Base-by-base conservation (phyloP, 2,113 vertebrate genomes). In the Psammodynastes pulverulentus region DNA sequence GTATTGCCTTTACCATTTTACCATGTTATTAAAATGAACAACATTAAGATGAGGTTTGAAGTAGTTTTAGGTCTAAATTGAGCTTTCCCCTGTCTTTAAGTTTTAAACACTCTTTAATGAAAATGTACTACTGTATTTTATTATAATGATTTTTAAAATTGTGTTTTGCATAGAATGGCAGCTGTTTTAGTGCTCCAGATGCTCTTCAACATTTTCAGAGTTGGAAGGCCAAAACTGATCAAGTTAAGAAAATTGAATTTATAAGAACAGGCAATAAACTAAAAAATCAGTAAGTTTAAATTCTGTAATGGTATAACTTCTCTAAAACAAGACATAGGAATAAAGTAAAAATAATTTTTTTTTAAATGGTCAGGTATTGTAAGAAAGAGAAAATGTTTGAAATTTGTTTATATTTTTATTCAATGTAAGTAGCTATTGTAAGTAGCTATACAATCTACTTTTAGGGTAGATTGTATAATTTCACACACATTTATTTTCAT, bases 271-370 rank as follows among this genome's bases (percentile, higher is more conserved):
- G 98, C 58, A 97, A 98, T 95, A 98, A 95, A 43, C 96, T 98
- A 51, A 98, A 97, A 95, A 97, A 97, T 86, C 97, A 98, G 99
- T 99, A 97, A 98, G 97, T 98, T 93, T 87, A 88, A 45, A 53
- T 87, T 67, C 49, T 91, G n/a, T 88, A 91, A 43, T 26, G 15
- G 39, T 26, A 24, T 1, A 54, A 72, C 19, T 12, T 34, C 2
- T 21, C 23, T 23, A 67, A 79, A 86, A 86, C 26, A 86, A 49
- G 4, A 86, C 12, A 86, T 86, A 29, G 45, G 12, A 46, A 86
- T 49, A 86, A 49, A 86, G 26, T 15, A 86, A 48, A 49, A 86
- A 49, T 86, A 17, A 15, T 15, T 49, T 29, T 51, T 49, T 86
- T 45, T 2, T 9, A 26, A 52, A 34, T 72, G 53, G n/a, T 29